Conservation (phyloP, 2,888 invertebrate species). For the Amaurobius ferox region DNA sequence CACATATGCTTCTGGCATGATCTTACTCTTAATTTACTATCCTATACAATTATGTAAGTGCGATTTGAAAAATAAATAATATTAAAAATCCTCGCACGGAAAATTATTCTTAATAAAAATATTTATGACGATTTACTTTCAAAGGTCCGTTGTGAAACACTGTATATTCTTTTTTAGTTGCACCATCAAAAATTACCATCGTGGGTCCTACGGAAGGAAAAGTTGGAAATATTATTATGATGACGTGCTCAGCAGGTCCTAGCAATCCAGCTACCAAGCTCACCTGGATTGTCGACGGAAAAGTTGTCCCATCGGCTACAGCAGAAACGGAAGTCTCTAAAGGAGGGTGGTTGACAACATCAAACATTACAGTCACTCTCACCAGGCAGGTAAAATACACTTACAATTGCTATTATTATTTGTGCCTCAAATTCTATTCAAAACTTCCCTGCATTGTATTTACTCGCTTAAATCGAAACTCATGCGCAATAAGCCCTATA, state of each 20-base stretch:
- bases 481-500: too few species aligned
- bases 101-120: too few species aligned
- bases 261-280: constrained; percentile 78
- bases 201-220: constrained; percentile 76
- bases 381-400: constrained; percentile 74
- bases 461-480: too few species aligned
- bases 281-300: constrained; percentile 77
- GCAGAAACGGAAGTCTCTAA: constrained; percentile 78
- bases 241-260: constrained; percentile 77
- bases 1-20: too few species aligned
- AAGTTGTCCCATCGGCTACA: constrained; percentile 64
- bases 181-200: constrained; percentile 77
- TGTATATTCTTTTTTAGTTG: constrained; percentile 75
- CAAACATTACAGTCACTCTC: constrained; percentile 87
- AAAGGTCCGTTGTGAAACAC: too few species aligned
- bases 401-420: too few species aligned
- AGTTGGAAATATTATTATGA: constrained; percentile 76
- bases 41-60: too few species aligned
- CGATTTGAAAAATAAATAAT: too few species aligned
- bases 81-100: too few species aligned
- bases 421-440: neutral
- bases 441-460: too few species aligned
- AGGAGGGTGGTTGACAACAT: constrained; percentile 93
- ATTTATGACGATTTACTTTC: too few species aligned
- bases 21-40: too few species aligned